Conservation (phyloP, 2,888 invertebrate species). For the Microdon myrmicae region DNA sequence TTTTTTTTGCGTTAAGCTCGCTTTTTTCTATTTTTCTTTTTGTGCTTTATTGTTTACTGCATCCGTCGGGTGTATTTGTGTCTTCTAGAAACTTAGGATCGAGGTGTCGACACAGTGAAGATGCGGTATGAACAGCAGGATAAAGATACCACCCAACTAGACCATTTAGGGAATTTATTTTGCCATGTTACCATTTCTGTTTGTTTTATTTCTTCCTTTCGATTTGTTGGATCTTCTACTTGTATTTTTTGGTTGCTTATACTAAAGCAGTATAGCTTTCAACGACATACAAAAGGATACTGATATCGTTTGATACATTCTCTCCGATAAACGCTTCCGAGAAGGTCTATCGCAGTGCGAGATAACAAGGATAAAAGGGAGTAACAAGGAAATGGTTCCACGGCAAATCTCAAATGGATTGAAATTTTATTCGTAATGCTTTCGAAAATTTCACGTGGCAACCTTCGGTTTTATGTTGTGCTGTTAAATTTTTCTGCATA, state of each 20-base stretch:
- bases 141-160: conserved; percentile 19
- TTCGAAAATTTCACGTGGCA: conserved; percentile 18
- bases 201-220: conserved; percentile 52
- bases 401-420: conserved; percentile 50
- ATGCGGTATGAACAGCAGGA: neutral
- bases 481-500: conserved; percentile 25
- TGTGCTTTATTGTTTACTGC: too few species aligned
- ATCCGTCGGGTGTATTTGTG: too few species aligned
- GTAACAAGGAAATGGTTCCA: conserved; percentile 19
- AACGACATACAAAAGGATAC: conserved; percentile 26
- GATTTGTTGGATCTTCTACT: conserved; percentile 39
- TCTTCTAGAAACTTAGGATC: conserved; percentile 27
- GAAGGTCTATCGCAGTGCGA: conserved; percentile 4
- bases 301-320: conserved; percentile 47
- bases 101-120: neutral
- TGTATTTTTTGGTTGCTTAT: conserved; percentile 9
- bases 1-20: too few species aligned
- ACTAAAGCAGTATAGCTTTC: conserved; percentile 25
- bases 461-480: conserved; percentile 16
- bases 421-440: conserved; percentile 47
- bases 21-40: too few species aligned
- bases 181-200: conserved; percentile 40
- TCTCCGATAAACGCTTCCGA: conserved; percentile 11
- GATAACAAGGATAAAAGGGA: conserved; percentile 31
- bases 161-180: conserved; percentile 50